Evolutionary conservation across 2,888 invertebrate genomes (phyloP).

Genomic region (Hartigia nigra): DNA sequence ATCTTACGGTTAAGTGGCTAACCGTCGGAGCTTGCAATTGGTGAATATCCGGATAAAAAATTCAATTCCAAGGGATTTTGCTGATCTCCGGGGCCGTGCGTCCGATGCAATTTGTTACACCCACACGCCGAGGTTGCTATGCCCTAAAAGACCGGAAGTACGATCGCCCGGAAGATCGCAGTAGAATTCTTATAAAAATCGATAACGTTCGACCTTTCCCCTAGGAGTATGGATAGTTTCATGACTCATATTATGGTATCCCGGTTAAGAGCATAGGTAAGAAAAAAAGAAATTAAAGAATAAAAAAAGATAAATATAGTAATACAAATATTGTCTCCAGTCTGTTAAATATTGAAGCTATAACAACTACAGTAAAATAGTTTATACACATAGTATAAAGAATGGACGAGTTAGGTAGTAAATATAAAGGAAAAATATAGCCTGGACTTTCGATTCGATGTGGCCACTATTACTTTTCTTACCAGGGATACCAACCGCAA

Average conservation of each 20-base stretch:
- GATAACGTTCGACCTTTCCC: neutral
- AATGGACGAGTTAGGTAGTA: neutral
- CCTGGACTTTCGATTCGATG: neutral
- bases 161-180: neutral
- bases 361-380: neutral
- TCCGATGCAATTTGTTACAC: neutral
- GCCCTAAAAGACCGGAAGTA: neutral
- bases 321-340: neutral
- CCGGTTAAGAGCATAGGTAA: neutral
- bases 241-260: neutral
- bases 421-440: neutral
- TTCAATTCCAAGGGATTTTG: conserved; percentile 20
- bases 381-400: neutral
- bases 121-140: neutral
- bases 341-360: neutral
- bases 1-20: neutral
- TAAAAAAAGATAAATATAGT: neutral
- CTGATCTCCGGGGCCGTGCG: conserved; percentile 7
- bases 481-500: neutral
- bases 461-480: neutral
- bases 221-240: neutral
- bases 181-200: neutral
- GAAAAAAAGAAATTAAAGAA: neutral
- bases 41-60: conserved; percentile 18
- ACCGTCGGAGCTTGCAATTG: conserved; percentile 6